Evolutionary conservation across 2,888 invertebrate species (phyloP), one percentile per base, ranked within the genome.

Genomic region (Osmoderma eremita): DNA sequence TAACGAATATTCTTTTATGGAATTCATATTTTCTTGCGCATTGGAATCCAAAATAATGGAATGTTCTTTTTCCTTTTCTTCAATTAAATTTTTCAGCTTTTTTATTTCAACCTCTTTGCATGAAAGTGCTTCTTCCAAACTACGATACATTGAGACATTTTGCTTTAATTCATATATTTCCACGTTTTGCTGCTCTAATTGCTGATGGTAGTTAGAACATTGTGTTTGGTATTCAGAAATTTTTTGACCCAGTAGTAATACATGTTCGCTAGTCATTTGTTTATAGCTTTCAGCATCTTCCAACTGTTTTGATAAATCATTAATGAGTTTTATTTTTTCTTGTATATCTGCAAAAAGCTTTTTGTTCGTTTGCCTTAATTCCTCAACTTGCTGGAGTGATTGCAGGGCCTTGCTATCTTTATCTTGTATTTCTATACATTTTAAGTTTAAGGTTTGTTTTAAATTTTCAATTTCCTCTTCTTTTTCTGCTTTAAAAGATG

Each of bases 241-340:
- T 56, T 75, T 74, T 30, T 71, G 70, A 65, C 77, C 76, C 39
- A 80, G 63, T 6, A 69, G 71, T 45, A 75, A 70, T 5, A 74
- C 69, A 39, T 74, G 75, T 63, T 76, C 75, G 64, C 78, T 76
- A 39, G 74, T 72, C 61, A 76, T 74, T 49, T 76, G 73, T 68
- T 72, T 66, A 71, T 74, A 63, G 10, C 42, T 42, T 65, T 72
- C 13, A n/a, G 38, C 18, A 20, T 53, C 63, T 20, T 54, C 48
- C 30, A 68, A 49, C 50, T 65, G 18, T 39, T 5, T 48, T 5
- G 38, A 24, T 12, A 62, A 50, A 24, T 63, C 41, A 4, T 68
- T 49, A 39, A 68, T 63, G 22, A 54, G 15, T 8, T 61, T 38
- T 49, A 71, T 56, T 63, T 71, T 73, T 30, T 70, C 65, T 3